These are phyloP conservation scores for Oedothorax gibbosus DNA, from an alignment of 1,140 invertebrate genomes.

Conservation along the genomic window DNA sequence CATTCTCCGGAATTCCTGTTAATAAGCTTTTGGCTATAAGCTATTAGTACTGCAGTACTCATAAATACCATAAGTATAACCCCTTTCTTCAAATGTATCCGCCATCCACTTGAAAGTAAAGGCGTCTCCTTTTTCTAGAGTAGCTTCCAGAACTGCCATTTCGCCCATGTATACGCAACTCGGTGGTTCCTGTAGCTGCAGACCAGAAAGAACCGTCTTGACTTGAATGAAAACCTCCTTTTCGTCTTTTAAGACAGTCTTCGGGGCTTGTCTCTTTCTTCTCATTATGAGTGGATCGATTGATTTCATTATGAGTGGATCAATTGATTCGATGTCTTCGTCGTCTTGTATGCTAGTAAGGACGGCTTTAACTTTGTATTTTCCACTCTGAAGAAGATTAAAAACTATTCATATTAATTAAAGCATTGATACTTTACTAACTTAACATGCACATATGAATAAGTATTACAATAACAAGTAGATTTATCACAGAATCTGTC, in stretches of 20 bases:
- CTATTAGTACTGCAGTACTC: neutral
- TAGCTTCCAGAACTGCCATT: neutral
- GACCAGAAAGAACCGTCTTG: neutral
- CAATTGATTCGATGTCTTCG: neutral
- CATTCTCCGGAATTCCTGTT: neutral
- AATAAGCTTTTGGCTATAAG: neutral
- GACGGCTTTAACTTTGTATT: conserved; percentile 18
- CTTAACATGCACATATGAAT: neutral
- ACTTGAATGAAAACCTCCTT: conserved; percentile 13
- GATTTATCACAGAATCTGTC: no score
- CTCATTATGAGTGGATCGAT: no score
- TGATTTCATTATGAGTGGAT: no score
- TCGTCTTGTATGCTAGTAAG: conserved; percentile 16
- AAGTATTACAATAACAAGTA: neutral
- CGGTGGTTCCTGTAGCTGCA: neutral
- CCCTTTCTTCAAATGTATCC: neutral
- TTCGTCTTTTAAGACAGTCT: neutral
- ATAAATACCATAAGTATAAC: conserved; percentile 11
- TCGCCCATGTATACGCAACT: neutral
- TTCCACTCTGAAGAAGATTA: conserved; percentile 16
- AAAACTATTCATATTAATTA: no score
- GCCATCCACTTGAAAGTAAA: conserved; percentile 22
- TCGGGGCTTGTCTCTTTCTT: no score
- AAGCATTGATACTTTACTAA: no score
- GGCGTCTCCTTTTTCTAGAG: neutral